Evolutionary conservation across 2,797 vertebrate species (phyloP).

Genomic region (Chelidonichthys spinosus): DNA sequence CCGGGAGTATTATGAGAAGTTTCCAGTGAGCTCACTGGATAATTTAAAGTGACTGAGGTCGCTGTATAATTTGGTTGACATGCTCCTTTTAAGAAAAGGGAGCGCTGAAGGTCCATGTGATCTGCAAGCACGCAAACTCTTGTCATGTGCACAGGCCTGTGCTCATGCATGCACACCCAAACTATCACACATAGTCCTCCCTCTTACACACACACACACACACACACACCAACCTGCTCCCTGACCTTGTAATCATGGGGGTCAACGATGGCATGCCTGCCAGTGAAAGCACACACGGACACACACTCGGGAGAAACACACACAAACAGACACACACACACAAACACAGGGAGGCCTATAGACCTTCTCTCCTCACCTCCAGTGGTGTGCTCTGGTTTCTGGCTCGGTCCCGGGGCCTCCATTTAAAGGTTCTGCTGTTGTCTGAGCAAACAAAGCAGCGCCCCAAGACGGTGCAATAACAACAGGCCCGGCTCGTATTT

Average conservation of each 20-base stretch:
- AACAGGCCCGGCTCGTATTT: conserved; percentile 81
- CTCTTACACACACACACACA: conserved; percentile 21
- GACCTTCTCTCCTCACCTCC: conserved; percentile 76
- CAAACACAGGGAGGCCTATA: conserved; percentile 60
- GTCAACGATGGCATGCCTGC: conserved; percentile 76
- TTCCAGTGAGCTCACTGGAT: conserved; percentile 56
- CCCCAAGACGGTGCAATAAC: conserved; percentile 78
- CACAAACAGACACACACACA: conserved; percentile 56
- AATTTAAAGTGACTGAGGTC: conserved; percentile 39
- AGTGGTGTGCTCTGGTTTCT: conserved; percentile 76
- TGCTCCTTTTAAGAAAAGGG: conserved; percentile 51
- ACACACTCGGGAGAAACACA: conserved; percentile 45
- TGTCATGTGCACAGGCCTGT: conserved; percentile 37
- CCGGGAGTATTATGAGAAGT: conserved; percentile 42
- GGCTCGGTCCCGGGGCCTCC: conserved; percentile 73
- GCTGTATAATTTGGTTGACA: conserved; percentile 51
- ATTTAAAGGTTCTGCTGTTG: conserved; percentile 84
- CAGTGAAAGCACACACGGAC: conserved; percentile 55
- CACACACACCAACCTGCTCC: conserved; percentile 54
- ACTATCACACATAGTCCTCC: conserved; percentile 27
- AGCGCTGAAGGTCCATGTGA: conserved; percentile 60
- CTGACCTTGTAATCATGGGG: conserved; percentile 79
- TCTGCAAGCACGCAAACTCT: conserved; percentile 46
- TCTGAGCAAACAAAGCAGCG: conserved; percentile 84
- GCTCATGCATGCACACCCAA: conserved; percentile 33